Evolutionary conservation across 2,797 vertebrate species (phyloP).

Genomic region (Pelobates cultripes): DNA sequence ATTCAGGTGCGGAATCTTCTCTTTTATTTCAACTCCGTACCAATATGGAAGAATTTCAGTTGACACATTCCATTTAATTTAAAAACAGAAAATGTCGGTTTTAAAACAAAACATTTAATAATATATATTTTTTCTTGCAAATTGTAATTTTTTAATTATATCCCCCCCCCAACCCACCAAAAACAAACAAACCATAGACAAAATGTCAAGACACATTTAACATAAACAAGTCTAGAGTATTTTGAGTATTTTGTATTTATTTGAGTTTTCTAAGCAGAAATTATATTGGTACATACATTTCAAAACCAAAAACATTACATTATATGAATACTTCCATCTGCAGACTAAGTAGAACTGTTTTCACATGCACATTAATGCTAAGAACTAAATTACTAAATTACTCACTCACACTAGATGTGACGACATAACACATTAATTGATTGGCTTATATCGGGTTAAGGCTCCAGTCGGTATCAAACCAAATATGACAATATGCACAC

Average conservation of each 20-base stretch:
- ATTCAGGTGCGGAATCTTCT: too few relatives aligned
- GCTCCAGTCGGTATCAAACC: slow-evolving; percentile 15
- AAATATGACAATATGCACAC: background rate
- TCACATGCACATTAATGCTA: slow-evolving; percentile 13
- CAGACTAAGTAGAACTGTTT: background rate
- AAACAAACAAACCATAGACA: too few relatives aligned
- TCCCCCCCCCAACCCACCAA: too few relatives aligned
- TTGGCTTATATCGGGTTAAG: slow-evolving; percentile 17
- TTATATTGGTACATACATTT: slow-evolving; percentile 12
- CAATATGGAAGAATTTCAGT: too few relatives aligned
- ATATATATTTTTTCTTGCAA: too few relatives aligned
- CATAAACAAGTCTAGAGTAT: background rate
- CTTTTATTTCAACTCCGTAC: too few relatives aligned
- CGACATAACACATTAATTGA: slow-evolving; percentile 4
- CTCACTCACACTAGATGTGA: background rate
- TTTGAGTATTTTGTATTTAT: background rate
- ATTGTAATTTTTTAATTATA: too few relatives aligned
- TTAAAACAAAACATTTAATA: too few relatives aligned
- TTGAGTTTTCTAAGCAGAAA: background rate
- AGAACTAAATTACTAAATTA: background rate
- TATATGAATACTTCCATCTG: background rate
- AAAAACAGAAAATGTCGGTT: too few relatives aligned
- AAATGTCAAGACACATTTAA: too few relatives aligned
- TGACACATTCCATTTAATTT: too few relatives aligned
- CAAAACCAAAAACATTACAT: slow-evolving; percentile 1